Conservation (phyloP, 35 echinoderm and acorn worm genomes). For the Hemicentrotus pulcherrimus region DNA sequence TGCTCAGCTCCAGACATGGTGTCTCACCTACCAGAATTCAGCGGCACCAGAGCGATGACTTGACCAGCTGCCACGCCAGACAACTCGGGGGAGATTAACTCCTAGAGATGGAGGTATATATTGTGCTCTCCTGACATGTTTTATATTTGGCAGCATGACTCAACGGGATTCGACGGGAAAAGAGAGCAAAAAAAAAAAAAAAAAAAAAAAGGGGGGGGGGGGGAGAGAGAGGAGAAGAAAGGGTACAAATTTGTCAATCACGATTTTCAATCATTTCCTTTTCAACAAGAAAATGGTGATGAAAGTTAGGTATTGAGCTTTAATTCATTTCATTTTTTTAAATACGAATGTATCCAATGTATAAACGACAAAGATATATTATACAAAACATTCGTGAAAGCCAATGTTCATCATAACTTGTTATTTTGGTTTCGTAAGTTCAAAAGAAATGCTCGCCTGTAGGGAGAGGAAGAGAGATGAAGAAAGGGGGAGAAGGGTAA, state of each 20-base stretch:
- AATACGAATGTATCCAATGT: no score
- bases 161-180: neutral
- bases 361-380: no score
- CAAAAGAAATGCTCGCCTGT: no score
- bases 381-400: no score
- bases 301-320: neutral
- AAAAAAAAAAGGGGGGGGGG: neutral
- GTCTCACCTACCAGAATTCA: conserved; percentile 15
- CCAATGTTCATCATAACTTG: no score
- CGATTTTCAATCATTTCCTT: neutral
- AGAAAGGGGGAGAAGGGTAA: neutral
- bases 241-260: neutral
- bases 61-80: conserved; percentile 46
- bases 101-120: neutral
- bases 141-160: neutral
- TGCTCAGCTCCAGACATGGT: neutral
- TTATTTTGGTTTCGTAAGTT: no score
- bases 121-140: neutral
- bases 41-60: conserved; percentile 39
- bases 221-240: neutral
- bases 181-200: neutral
- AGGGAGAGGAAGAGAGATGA: neutral
- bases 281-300: neutral
- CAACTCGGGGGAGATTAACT: conserved; percentile 42
- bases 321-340: no score